These are phyloP conservation scores for Tethea ocularis DNA, from an alignment of 2,888 invertebrate species.

Conservation along the genomic window DNA sequence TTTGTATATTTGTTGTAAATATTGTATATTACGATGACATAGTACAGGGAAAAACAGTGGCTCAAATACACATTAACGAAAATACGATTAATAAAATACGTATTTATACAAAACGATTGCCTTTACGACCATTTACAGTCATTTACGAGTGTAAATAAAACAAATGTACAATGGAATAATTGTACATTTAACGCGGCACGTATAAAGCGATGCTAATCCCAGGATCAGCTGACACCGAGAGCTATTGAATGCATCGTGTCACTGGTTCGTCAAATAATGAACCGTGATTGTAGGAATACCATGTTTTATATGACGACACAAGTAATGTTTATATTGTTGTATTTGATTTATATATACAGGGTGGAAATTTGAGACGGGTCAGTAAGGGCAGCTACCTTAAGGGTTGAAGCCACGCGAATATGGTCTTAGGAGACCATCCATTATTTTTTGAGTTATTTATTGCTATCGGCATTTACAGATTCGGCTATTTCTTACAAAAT, in stretches of 20 bases:
- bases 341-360: no score
- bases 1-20: no score
- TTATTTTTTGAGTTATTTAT: no score
- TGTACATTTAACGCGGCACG: not conserved
- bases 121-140: not conserved
- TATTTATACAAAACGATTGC: not conserved
- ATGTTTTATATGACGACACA: not conserved
- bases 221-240: not conserved
- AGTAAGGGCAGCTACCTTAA: no score
- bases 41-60: not conserved
- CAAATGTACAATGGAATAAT: not conserved
- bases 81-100: not conserved
- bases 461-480: no score
- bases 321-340: no score
- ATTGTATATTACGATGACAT: no score
- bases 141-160: slow-evolving; percentile 3
- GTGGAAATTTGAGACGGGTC: no score
- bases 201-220: not conserved
- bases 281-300: not conserved
- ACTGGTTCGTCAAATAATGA: slow-evolving; percentile 4
- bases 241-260: slow-evolving; percentile 2
- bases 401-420: no score
- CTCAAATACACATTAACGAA: not conserved
- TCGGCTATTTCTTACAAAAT: no score
- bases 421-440: no score